phyloP scores from a whole-genome alignment of 2,888 invertebrate genomes.

The Hypercompe scribonia region DNA sequence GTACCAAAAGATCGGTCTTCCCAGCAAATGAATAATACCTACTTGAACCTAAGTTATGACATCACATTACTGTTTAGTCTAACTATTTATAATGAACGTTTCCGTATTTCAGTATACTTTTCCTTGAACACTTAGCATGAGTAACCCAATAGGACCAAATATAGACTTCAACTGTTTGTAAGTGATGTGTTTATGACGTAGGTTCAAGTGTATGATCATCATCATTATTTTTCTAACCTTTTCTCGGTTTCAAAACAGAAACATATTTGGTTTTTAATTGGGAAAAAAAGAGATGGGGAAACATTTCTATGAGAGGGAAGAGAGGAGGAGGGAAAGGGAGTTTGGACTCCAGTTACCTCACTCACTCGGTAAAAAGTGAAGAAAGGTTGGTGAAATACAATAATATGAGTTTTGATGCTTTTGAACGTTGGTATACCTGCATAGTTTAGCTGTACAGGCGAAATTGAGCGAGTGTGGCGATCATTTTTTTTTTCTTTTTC shows the following conservation, averaged over 20 bases:
- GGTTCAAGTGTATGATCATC: background rate
- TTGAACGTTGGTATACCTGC: too few species aligned
- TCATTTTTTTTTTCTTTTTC: too few species aligned
- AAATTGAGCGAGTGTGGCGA: too few species aligned
- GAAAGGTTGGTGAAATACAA: too few species aligned
- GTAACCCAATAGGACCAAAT: background rate
- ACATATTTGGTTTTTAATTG: background rate
- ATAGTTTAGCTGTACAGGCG: too few species aligned
- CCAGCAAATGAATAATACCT: background rate
- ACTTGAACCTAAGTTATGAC: background rate
- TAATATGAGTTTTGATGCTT: too few species aligned
- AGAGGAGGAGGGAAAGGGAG: too few species aligned
- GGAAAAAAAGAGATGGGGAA: too few species aligned
- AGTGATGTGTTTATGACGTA: background rate
- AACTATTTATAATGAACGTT: background rate
- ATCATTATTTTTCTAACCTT: background rate
- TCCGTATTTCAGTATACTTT: background rate
- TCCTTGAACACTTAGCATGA: background rate
- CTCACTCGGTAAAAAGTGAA: too few species aligned
- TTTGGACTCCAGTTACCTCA: too few species aligned
- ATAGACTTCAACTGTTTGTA: background rate
- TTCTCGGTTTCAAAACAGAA: background rate
- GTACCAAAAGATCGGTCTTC: background rate
- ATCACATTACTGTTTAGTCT: background rate
- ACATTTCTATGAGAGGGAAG: too few species aligned